Evolutionary conservation across 2,113 vertebrate species (phyloP), one percentile per base, ranked within the genome.

Genomic region (Sylvicapra grimmia): DNA sequence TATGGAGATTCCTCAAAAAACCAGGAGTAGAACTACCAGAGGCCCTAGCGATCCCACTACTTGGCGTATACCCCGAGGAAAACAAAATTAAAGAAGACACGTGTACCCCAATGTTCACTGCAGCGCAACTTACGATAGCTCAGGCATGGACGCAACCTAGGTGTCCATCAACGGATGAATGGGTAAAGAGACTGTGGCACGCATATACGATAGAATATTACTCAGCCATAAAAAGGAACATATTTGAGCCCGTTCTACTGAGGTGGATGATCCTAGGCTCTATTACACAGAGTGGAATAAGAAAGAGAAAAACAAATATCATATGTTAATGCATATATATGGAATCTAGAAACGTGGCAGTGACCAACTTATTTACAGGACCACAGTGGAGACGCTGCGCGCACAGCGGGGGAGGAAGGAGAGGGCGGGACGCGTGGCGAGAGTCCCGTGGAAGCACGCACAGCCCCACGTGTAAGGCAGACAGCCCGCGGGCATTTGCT

Each of bases 21-120:
- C 65, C 23, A 9, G 65, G n/a, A 23, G n/a, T 0, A n/a, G 65
- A n/a, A 3, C 9, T 11, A 10, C 33, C 18, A 3, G 5, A 21
- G 65, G 18, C 0, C 18, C 33, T 18, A 36, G n/a, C 0, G 9
- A 23, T 9, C n/a, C 65, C 65, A 72, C 65, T 11, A 3, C 65
- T 36, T 3, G n/a, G 9, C 9, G 0, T 6, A 12, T 12, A 23
- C 19, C 65, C n/a, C 0, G 19, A 23, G 18, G 18, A 36, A 72
- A 11, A 21, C 65, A 36, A 72, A 36, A 36, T 21, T 72, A 72
- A 72, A 23, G n/a, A 12, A 23, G 9, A 36, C n/a, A 23, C 19
- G 1, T 0, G 65, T 0, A 1, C n/a, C 18, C 19, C 68, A 40
- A 0, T 0, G n/a, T 12, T 23, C 68, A 72, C 0, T 0, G 68